A percentile compares a stretch with the other conserved stretches of the same genome.
Conservation (phyloP, 2,797 vertebrate species). For the Acomys russatus region DNA sequence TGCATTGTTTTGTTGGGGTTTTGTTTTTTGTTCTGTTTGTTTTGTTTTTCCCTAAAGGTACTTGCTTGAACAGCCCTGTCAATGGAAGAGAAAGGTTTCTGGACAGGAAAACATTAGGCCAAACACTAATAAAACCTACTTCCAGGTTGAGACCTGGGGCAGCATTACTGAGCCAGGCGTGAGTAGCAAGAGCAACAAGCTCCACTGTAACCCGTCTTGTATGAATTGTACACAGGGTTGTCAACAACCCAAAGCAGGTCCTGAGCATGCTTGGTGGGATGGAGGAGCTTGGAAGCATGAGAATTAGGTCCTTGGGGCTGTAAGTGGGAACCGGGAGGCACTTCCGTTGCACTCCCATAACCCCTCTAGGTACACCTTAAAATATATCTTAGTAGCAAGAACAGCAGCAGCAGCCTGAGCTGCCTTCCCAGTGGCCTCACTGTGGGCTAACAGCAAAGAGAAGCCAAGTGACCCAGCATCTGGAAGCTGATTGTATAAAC, state of each 20-base stretch:
- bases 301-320: constrained; percentile 68
- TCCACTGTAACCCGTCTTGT: constrained; percentile 76
- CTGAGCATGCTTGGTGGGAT: constrained; percentile 18
- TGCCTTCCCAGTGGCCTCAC: background rate
- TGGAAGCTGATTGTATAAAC: background rate
- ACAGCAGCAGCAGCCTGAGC: background rate
- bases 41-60: constrained; percentile 1
- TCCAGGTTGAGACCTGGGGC: constrained; percentile 70
- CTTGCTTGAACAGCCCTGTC: constrained; percentile 37
- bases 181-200: constrained; percentile 77
- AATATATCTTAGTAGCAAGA: constrained; percentile 32
- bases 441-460: background rate
- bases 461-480: background rate
- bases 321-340: constrained; percentile 70
- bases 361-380: constrained; percentile 52
- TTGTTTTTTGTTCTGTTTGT: background rate
- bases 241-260: constrained; percentile 66
- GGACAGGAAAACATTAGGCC: constrained; percentile 74
- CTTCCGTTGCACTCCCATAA: constrained; percentile 65
- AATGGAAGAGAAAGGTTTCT: constrained; percentile 75
- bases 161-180: constrained; percentile 59
- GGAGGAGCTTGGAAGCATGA: constrained; percentile 49
- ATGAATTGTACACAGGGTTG: constrained; percentile 69
- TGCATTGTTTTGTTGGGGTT: background rate
- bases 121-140: constrained; percentile 70